These are phyloP conservation scores for Tetrax tetrax DNA, from an alignment of 2,113 vertebrate species.

Conservation along the genomic window DNA sequence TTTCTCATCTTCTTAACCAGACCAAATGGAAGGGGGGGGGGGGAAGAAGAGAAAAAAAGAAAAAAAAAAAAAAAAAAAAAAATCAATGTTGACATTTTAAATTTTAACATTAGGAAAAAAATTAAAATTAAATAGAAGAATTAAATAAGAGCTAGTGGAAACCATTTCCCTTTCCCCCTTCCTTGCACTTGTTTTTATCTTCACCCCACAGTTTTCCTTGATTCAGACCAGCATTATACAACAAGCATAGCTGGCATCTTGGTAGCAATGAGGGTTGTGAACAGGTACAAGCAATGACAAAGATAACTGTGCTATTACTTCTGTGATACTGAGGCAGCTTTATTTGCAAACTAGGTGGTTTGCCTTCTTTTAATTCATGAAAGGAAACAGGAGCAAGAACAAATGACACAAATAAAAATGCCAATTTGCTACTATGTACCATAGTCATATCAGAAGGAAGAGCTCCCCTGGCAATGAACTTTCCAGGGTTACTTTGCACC, in stretches of 20 bases:
- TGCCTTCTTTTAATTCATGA: not conserved
- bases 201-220: not conserved
- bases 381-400: not conserved
- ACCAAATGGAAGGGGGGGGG: not conserved
- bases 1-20: not conserved
- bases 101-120: not conserved
- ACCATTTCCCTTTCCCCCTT: not conserved
- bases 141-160: not conserved
- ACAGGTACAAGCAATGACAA: not conserved
- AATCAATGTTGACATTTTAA: not conserved
- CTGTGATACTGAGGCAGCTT: not conserved
- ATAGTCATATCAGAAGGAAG: not conserved
- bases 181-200: not conserved
- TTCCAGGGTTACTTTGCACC: not conserved
- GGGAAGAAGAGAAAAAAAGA: not conserved
- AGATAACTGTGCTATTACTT: not conserved
- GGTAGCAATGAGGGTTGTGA: not conserved
- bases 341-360: not conserved
- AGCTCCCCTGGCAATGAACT: not conserved
- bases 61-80: not conserved
- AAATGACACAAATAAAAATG: not conserved
- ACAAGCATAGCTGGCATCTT: not conserved
- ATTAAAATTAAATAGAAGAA: not conserved
- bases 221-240: not conserved
- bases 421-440: not conserved